phyloP scores from a whole-genome alignment of 2,113 vertebrate species.

The Atractosteus spatula region DNA sequence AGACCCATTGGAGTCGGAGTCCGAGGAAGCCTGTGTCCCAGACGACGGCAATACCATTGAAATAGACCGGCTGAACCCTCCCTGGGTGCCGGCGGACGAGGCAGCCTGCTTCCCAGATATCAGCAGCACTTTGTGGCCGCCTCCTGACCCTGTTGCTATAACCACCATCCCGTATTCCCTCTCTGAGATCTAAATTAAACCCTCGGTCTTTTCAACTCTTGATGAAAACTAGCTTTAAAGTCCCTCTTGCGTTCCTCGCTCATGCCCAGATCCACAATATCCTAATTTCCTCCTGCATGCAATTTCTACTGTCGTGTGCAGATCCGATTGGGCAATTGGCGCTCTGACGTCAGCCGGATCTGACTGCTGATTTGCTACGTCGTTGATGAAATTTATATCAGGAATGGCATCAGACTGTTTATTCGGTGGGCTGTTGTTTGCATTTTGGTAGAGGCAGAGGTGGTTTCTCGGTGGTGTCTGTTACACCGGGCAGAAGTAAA shows the following conservation, averaged over 20 bases:
- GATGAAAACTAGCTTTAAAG: neutral
- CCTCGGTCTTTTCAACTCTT: slow-evolving; percentile 25
- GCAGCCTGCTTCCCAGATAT: slow-evolving; percentile 67
- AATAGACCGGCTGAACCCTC: slow-evolving; percentile 50
- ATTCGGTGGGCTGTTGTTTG: neutral
- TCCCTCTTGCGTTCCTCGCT: neutral
- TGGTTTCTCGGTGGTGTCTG: slow-evolving; percentile 15
- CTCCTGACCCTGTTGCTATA: slow-evolving; percentile 60
- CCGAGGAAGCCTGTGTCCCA: slow-evolving; percentile 59
- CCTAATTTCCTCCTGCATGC: slow-evolving; percentile 24
- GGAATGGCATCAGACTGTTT: slow-evolving; percentile 22
- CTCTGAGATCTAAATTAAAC: neutral
- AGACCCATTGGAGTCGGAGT: slow-evolving; percentile 57
- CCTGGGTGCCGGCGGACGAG: slow-evolving; percentile 34
- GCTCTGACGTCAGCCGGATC: slow-evolving; percentile 15
- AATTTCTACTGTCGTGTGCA: slow-evolving; percentile 79
- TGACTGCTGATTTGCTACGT: slow-evolving; percentile 46
- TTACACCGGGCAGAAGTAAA: no score
- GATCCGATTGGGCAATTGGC: slow-evolving; percentile 59
- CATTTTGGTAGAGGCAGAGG: neutral
- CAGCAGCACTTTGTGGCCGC: slow-evolving; percentile 77
- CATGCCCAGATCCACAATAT: slow-evolving; percentile 15
- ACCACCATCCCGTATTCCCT: slow-evolving; percentile 68
- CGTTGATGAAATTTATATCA: slow-evolving; percentile 43
- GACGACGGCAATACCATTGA: slow-evolving; percentile 67